Base-by-base conservation (phyloP, 2,888 invertebrate species). In the Tinea trinotella region DNA sequence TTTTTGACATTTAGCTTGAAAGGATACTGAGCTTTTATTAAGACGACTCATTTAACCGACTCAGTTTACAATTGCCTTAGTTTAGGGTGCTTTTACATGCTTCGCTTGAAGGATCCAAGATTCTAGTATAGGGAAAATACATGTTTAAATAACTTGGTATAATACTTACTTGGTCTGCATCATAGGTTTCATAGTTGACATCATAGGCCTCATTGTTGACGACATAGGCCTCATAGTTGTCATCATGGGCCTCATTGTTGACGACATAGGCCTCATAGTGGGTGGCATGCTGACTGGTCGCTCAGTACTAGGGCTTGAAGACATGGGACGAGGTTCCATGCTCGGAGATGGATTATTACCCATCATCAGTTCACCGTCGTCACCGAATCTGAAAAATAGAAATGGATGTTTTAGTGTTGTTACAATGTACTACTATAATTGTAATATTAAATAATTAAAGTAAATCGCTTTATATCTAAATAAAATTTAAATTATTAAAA, bases 341-440 rank as follows among this genome's bases (percentile, higher is more conserved):
- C 2, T 61, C 57, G 0, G 62, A 68, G 0, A 76, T 72, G 0
- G 77, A 70, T 40, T 48, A 54, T 74, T 74, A 49, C 67, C 74
- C 58, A 71, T 59, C 72, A 81, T 73, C 60, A 74, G 58, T 58
- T 79, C 79, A 1, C 75, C 79, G 1, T 78, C 79, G 1, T 66
- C 71, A 7, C 73, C 76, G 49, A 83, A 84, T 61, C 83, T 84
- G 74, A 46, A 81, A 76, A 18, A 15, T 12, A 20, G 17, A 1
- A 53, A 13, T 40, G n/a, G 15, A n/a, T 40, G n/a, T 40, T 7
- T 24, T 24, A 24, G n/a, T n/a, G n/a, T n/a, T n/a, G n/a, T n/a
- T n/a, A n/a, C n/a, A n/a, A 30, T 7, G 30, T 30, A 30, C 30
- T 22, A 22, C 7, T 22, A 22, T 22, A 22, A 5, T 22, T 22